Conservation (phyloP, 2,113 vertebrate species). For the Grammatotria lemairii region DNA sequence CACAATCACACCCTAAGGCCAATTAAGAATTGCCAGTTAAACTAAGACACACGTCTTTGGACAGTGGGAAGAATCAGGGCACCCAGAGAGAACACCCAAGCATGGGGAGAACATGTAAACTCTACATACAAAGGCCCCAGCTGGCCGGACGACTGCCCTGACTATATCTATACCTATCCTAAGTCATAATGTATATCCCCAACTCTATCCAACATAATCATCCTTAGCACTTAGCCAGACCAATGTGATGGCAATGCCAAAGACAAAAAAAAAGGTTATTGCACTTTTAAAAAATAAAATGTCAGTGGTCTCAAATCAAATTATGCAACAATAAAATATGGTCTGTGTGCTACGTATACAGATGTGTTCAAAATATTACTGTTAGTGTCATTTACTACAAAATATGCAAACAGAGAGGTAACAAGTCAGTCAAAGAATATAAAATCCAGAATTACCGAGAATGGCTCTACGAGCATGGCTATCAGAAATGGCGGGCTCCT, state of each 20-base stretch:
- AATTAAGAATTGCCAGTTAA: neutral
- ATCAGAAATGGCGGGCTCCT: neutral
- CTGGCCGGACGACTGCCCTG: neutral
- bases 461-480: conserved; percentile 39
- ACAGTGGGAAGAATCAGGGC: neutral
- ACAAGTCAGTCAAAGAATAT: neutral
- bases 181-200: neutral
- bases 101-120: neutral
- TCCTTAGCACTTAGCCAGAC: neutral
- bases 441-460: conserved; percentile 65
- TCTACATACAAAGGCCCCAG: neutral
- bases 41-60: neutral
- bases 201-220: neutral
- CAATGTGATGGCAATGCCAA: neutral
- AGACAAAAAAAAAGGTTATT: neutral
- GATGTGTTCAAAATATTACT: neutral
- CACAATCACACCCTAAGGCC: neutral
- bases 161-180: neutral
- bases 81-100: neutral
- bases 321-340: neutral
- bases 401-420: neutral
- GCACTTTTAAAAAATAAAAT: neutral
- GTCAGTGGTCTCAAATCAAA: neutral
- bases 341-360: neutral
- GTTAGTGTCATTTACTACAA: neutral